phyloP scores from a whole-genome alignment of 2,888 invertebrate genomes.

The Coenonympha arcania region DNA sequence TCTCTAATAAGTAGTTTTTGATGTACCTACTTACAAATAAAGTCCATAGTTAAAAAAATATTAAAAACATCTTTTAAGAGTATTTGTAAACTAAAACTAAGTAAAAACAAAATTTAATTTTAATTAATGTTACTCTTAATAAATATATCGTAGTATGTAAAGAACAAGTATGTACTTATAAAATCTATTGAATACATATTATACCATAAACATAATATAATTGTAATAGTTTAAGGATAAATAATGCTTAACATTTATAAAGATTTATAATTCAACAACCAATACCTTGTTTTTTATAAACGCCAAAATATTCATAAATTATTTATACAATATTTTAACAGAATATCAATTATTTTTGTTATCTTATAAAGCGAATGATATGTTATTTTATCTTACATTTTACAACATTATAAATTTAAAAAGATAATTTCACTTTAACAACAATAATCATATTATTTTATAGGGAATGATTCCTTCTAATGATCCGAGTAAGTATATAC shows the following conservation, averaged over 20 bases:
- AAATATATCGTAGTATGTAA: too few relatives aligned
- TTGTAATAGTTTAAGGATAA: conserved; percentile 4
- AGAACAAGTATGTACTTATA: background rate
- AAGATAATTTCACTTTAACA: conserved; percentile 51
- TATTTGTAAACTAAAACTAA: too few relatives aligned
- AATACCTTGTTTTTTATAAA: conserved; percentile 18
- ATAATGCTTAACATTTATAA: conserved; percentile 11
- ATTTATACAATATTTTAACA: conserved; percentile 30
- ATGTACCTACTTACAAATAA: too few relatives aligned
- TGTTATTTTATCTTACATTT: conserved; percentile 61
- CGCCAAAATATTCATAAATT: conserved; percentile 16
- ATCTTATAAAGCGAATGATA: conserved; percentile 74
- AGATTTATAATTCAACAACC: conserved; percentile 22
- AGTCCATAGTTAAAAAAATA: too few relatives aligned
- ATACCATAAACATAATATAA: background rate
- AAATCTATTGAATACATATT: too few relatives aligned
- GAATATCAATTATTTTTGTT: conserved; percentile 35
- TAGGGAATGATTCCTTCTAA: conserved; percentile 38
- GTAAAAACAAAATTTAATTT: too few relatives aligned
- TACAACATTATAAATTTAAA: conserved; percentile 46
- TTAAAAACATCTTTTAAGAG: too few relatives aligned
- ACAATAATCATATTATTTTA: conserved; percentile 29
- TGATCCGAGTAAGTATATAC: background rate
- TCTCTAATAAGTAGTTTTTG: too few relatives aligned
- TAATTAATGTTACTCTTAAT: too few relatives aligned